Evolutionary conservation across 2,888 invertebrate genomes (phyloP).

Genomic region (Leucoptera coffeella): DNA sequence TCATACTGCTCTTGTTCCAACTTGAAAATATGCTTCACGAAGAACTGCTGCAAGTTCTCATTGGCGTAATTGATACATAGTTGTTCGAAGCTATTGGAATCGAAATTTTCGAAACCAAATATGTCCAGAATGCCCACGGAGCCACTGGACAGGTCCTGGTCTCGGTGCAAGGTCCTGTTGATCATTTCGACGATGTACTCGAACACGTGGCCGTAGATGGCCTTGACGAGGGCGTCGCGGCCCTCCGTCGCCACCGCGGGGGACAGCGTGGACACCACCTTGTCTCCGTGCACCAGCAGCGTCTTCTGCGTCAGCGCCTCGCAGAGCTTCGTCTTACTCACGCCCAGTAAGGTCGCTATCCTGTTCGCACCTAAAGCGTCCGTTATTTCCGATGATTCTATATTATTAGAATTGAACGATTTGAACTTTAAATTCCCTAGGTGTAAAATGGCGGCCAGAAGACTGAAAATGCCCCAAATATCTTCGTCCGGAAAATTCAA

Average conservation of each 20-base stretch:
- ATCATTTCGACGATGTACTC: conserved; percentile 85
- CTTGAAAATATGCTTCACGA: conserved; percentile 92
- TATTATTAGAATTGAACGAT: conserved; percentile 66
- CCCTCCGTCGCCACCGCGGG: conserved; percentile 75
- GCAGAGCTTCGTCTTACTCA: conserved; percentile 62
- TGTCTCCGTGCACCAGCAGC: conserved; percentile 77
- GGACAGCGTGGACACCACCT: conserved; percentile 69
- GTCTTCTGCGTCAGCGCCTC: conserved; percentile 82
- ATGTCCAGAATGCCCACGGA: conserved; percentile 93
- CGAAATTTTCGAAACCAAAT: conserved; percentile 95
- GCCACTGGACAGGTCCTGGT: conserved; percentile 50
- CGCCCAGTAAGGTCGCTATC: conserved; percentile 66
- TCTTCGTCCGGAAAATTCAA: conserved; percentile 81
- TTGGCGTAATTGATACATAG: conserved; percentile 96
- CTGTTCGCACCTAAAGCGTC: conserved; percentile 64
- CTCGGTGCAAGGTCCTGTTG: conserved; percentile 75
- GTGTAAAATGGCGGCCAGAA: conserved; percentile 84
- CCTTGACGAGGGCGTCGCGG: conserved; percentile 88
- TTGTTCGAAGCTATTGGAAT: conserved; percentile 89
- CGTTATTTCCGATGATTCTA: conserved; percentile 81
- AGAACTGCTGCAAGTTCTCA: conserved; percentile 94
- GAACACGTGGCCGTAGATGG: conserved; percentile 88
- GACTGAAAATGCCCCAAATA: conserved; percentile 75
- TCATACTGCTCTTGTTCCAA: conserved; percentile 92
- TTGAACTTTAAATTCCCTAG: conserved; percentile 87